Conservation (phyloP, 2,797 vertebrate genomes). For the Morelia viridis region DNA sequence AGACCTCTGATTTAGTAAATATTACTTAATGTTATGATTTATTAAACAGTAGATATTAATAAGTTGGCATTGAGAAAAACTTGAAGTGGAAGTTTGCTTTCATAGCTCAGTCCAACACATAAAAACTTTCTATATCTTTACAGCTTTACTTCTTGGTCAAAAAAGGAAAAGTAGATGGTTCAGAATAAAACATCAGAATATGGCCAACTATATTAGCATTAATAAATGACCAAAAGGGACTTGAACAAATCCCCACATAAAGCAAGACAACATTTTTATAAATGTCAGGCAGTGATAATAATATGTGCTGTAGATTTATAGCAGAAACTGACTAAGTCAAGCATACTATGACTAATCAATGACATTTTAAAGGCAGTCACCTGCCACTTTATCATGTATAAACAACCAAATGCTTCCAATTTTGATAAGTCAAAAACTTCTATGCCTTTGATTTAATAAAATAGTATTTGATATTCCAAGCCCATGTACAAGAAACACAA, state of each 20-base stretch:
- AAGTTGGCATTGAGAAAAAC: neutral
- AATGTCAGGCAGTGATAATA: constrained; percentile 44
- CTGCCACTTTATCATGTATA: constrained; percentile 56
- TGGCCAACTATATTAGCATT: constrained; percentile 30
- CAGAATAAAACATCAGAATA: constrained; percentile 35
- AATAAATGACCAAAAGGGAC: constrained; percentile 18
- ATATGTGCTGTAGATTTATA: constrained; percentile 51
- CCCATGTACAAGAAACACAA: constrained; percentile 58
- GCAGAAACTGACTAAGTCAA: constrained; percentile 44
- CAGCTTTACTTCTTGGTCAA: neutral
- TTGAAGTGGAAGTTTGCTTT: neutral
- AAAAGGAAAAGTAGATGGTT: neutral
- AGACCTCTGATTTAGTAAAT: neutral
- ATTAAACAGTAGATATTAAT: no score
- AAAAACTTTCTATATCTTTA: constrained; percentile 9
- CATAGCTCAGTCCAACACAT: constrained; percentile 17
- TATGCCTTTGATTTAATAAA: constrained; percentile 52
- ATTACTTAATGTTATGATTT: neutral
- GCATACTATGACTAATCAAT: constrained; percentile 57
- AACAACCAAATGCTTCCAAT: constrained; percentile 37
- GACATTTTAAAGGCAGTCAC: constrained; percentile 53
- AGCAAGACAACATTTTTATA: constrained; percentile 40
- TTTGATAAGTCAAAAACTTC: constrained; percentile 55
- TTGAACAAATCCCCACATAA: constrained; percentile 17
- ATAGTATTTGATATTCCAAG: constrained; percentile 45